A percentile compares a stretch with the other conserved stretches of the same genome.
Conservation (phyloP, 2,797 vertebrate species). For the Salarias fasciatus region DNA sequence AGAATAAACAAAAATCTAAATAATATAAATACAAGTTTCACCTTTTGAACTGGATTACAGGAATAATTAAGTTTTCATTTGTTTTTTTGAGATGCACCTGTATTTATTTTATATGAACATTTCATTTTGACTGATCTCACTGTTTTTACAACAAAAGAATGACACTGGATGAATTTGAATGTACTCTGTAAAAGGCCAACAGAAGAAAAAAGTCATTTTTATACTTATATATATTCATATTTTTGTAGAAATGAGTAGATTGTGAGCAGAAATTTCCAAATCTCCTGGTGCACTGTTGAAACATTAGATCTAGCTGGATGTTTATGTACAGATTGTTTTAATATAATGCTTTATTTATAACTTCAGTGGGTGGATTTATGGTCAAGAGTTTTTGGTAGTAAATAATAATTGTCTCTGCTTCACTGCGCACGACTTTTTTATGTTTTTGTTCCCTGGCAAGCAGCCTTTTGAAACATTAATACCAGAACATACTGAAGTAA, state of each 20-base stretch:
- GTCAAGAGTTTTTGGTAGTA: conserved; percentile 43
- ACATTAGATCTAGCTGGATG: conserved; percentile 26
- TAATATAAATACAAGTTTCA: too few relatives aligned
- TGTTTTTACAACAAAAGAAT: conserved; percentile 14
- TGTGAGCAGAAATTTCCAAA: conserved; percentile 21
- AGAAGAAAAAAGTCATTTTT: conserved; percentile 29
- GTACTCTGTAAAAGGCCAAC: conserved; percentile 14
- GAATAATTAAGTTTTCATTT: background rate
- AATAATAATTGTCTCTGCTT: conserved; percentile 46
- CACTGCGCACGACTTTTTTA: background rate
- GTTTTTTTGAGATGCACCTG: background rate
- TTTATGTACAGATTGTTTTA: conserved; percentile 54
- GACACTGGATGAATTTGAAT: conserved; percentile 20
- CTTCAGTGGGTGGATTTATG: conserved; percentile 34
- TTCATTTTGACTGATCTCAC: conserved; percentile 1
- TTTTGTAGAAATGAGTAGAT: conserved; percentile 33
- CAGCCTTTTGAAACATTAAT: too few relatives aligned
- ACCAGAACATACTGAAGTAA: too few relatives aligned
- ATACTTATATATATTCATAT: conserved; percentile 11
- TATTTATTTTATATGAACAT: background rate
- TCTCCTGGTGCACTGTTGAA: conserved; percentile 30
- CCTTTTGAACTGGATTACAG: too few relatives aligned
- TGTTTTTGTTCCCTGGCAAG: background rate
- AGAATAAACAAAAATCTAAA: too few relatives aligned
- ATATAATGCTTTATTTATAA: conserved; percentile 71